phyloP scores from a whole-genome alignment of 2,113 vertebrate species.

The Cynocephalus volans region DNA sequence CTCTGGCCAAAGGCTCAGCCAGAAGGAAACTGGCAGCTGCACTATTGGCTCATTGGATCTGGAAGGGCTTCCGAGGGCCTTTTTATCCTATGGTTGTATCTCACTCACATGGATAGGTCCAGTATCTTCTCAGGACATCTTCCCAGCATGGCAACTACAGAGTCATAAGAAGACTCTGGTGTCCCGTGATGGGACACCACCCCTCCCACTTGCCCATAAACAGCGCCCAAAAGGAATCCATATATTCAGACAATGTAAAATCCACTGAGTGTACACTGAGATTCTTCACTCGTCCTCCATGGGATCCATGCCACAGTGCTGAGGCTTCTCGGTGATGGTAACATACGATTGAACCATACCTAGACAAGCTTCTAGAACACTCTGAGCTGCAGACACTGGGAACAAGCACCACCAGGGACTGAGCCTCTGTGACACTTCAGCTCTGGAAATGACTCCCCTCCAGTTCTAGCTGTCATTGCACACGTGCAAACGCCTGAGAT shows the following conservation, averaged over 20 bases:
- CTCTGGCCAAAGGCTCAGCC: not conserved
- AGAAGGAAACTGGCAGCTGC: too few relatives aligned
- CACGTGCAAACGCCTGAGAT: not conserved
- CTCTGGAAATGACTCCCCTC: not conserved
- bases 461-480: not conserved
- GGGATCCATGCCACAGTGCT: not conserved
- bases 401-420: not conserved
- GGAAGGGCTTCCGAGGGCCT: not conserved
- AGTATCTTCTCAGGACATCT: not conserved
- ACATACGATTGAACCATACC: not conserved
- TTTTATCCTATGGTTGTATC: too few relatives aligned
- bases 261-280: too few relatives aligned
- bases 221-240: not conserved
- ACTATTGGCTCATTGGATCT: not conserved
- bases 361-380: not conserved
- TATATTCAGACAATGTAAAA: not conserved
- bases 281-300: not conserved
- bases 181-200: not conserved
- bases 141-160: not conserved
- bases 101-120: not conserved
- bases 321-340: not conserved
- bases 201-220: not conserved
- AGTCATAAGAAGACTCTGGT: not conserved
- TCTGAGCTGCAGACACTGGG: not conserved
- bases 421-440: not conserved